Conservation (phyloP, 2,797 vertebrate genomes). For the Smutsia temminckii region DNA sequence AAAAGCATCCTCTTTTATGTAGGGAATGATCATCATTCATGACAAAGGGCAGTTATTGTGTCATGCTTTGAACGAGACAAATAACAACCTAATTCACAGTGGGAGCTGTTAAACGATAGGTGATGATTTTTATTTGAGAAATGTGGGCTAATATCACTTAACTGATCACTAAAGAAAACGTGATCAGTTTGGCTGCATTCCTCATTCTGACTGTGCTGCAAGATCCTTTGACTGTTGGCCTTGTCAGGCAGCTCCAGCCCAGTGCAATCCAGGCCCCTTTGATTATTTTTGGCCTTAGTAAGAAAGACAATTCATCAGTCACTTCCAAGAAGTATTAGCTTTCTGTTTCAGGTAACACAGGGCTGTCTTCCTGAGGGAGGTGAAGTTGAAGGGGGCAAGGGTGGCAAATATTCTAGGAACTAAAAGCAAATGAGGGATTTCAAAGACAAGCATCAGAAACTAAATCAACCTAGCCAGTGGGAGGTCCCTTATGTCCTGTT, state of each 20-base stretch:
- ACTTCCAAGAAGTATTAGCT: slow-evolving; percentile 45
- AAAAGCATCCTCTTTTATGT: slow-evolving; percentile 33
- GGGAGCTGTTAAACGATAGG: slow-evolving; percentile 64
- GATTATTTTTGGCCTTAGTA: slow-evolving; percentile 41
- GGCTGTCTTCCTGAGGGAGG: not conserved
- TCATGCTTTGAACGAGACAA: slow-evolving; percentile 21
- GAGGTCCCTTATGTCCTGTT: not conserved
- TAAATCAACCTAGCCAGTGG: no score
- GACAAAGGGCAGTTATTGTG: slow-evolving; percentile 33
- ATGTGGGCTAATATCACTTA: slow-evolving; percentile 60
- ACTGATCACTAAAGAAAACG: slow-evolving; percentile 30
- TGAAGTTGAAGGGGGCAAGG: rapidly evolving
- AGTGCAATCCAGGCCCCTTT: not conserved
- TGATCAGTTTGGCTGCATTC: not conserved
- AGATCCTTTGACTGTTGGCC: not conserved
- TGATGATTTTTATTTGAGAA: slow-evolving; percentile 74
- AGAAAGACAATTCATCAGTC: not conserved
- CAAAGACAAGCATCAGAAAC: not conserved
- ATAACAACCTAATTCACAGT: slow-evolving; percentile 36
- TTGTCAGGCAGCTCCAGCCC: not conserved
- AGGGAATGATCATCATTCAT: not conserved
- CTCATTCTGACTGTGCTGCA: not conserved
- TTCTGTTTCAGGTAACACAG: not conserved
- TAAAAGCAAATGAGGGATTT: not conserved
- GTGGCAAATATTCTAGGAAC: not conserved